Evolutionary conservation across 2,113 vertebrate genomes (phyloP).

Genomic region (Cygnus buccinator): DNA sequence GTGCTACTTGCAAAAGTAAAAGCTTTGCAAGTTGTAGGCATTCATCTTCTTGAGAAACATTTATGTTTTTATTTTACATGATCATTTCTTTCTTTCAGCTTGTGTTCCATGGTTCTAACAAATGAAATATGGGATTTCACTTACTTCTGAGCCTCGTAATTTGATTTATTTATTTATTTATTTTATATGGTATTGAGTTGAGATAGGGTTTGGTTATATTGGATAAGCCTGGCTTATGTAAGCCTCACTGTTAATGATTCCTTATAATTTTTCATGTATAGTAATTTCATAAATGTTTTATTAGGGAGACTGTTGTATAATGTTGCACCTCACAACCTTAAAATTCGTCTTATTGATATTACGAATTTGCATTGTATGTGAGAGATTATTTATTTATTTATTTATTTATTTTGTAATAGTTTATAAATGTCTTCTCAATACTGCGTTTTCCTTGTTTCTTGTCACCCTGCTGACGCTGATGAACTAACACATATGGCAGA

Average conservation of each 20-base stretch:
- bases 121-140: not conserved
- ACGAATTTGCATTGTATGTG: not conserved
- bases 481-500: not conserved
- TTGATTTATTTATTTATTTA: not conserved
- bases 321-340: not conserved
- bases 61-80: not conserved
- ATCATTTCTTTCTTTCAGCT: not conserved
- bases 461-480: not conserved
- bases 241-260: not conserved
- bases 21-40: not conserved
- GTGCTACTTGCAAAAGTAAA: not conserved
- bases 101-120: not conserved
- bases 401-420: not conserved
- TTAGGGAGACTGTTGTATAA: not conserved
- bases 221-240: not conserved
- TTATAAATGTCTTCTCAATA: not conserved
- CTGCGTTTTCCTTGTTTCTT: not conserved
- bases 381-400: not conserved
- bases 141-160: not conserved
- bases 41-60: not conserved
- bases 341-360: not conserved
- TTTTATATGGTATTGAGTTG: not conserved
- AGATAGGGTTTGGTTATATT: not conserved
- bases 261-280: rapidly evolving
- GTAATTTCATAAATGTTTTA: not conserved